Evolutionary conservation across 2,888 invertebrate genomes (phyloP), one percentile per base, ranked within the genome.

Genomic region (Dioctria rufipes): DNA sequence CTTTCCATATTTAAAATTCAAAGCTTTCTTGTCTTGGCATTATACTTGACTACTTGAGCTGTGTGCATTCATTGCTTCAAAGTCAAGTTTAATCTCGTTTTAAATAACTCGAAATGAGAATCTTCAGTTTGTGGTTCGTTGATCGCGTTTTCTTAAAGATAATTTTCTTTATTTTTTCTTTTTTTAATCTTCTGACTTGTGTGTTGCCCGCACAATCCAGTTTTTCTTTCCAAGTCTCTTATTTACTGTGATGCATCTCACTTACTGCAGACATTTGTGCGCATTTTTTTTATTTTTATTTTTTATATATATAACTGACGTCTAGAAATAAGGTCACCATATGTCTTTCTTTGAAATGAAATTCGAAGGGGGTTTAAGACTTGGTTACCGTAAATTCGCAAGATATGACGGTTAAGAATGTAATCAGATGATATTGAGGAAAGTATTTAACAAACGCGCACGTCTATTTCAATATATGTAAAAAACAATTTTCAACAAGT

Each of bases 101-200:
- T 69, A 69, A 69, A 51, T 11, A 69, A 69, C 69, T 69, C n/a
- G 69, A 49, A 69, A 69, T 69, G 69, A 69, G 69, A 69, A 69
- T 69, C 69, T 69, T 69, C 37, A 39, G 69, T 69, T 69, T 69
- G 69, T 69, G 69, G 69, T 69, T 69, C 69, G 69, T 69, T 51
- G 69, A 69, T 69, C 69, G 69, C 69, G 51, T 69, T 69, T 69
- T 69, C 69, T 69, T 69, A 25, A 37, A 69, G 69, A 69, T 69
- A 69, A 69, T 69, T 69, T 69, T 69, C 54, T 51, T 69, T 5
- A 42, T 65, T 5, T 65, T 49, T 13, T 9, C 3, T 69, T 11
- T 13, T 54, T 69, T 39, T 51, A 54, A 69, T 69, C 69, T 51
- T 69, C 37, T 25, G 9, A 8, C 37, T 51, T 51, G 49, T 69